A percentile compares a stretch with the other conserved stretches of the same genome.
phyloP scores from a whole-genome alignment of 1,140 invertebrate species.

The Diprion similis region DNA sequence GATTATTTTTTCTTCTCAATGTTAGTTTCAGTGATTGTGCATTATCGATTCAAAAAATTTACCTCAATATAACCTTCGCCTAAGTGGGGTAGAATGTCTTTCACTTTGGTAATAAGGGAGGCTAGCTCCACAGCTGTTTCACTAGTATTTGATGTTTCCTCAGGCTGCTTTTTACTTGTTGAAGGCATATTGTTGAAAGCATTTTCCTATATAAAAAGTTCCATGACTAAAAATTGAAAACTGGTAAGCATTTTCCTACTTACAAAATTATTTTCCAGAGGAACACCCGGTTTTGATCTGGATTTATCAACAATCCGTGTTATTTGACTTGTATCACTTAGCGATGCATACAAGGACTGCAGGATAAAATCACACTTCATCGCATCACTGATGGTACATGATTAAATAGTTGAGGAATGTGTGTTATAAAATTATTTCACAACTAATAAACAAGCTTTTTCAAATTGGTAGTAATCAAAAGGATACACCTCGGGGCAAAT shows the following conservation, averaged over 20 bases:
- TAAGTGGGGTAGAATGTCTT: slow-evolving; percentile 81
- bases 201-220: slow-evolving; percentile 25
- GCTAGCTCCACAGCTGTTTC: slow-evolving; percentile 59
- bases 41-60: not conserved
- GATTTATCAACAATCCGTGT: not conserved
- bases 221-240: slow-evolving; percentile 9
- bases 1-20: slow-evolving; percentile 8
- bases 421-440: not conserved
- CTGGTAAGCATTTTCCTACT: slow-evolving; percentile 18
- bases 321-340: slow-evolving; percentile 37
- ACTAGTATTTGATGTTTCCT: slow-evolving; percentile 14
- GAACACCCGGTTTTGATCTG: not conserved
- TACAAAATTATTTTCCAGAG: slow-evolving; percentile 30
- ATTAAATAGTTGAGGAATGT: slow-evolving; percentile 23
- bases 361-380: slow-evolving; percentile 67
- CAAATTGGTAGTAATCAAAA: slow-evolving; percentile 42
- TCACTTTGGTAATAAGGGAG: slow-evolving; percentile 72
- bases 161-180: slow-evolving; percentile 16
- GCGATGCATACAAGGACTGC: slow-evolving; percentile 59
- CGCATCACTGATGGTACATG: slow-evolving; percentile 61
- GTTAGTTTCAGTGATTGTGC: not conserved
- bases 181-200: slow-evolving; percentile 22
- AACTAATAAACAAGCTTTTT: slow-evolving; percentile 11
- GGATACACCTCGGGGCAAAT: slow-evolving; percentile 72
- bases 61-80: slow-evolving; percentile 75